Evolutionary conservation across 2,113 vertebrate species (phyloP).

Genomic region (Microtus oregoni): DNA sequence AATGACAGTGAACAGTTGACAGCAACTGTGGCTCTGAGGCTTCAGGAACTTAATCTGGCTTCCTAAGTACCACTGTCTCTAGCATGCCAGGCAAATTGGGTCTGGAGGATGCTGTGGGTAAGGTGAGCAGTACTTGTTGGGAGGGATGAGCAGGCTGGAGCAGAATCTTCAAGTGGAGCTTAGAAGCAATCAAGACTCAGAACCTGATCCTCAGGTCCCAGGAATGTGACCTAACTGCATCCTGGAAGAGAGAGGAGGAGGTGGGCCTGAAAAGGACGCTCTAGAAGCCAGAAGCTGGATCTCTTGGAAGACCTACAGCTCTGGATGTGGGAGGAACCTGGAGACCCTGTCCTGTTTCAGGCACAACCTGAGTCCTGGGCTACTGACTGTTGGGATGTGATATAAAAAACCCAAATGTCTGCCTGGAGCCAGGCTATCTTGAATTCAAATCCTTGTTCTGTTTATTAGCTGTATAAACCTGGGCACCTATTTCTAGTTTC

Average conservation of each 20-base stretch:
- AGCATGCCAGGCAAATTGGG: not conserved
- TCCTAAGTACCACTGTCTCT: not conserved
- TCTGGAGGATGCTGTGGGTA: not conserved
- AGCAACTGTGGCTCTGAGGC: not conserved
- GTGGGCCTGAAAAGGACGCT: not conserved
- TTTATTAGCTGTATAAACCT: not conserved
- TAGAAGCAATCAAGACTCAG: not conserved
- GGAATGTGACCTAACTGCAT: constrained; percentile 41
- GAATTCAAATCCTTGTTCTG: constrained; percentile 50
- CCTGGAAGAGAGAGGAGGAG: constrained; percentile 24
- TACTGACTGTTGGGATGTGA: not conserved
- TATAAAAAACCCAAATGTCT: constrained; percentile 20
- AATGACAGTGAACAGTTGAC: not conserved
- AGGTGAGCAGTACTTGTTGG: not conserved
- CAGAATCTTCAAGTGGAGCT: constrained; percentile 33
- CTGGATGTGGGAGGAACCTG: not conserved
- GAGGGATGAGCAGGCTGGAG: not conserved
- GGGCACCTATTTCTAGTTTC: not conserved
- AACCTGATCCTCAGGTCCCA: constrained; percentile 29
- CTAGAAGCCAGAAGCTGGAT: constrained; percentile 20
- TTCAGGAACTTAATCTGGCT: not conserved
- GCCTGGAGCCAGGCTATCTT: not conserved
- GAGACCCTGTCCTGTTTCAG: not conserved
- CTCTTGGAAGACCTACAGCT: not conserved
- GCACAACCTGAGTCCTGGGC: not conserved